Evolutionary conservation across 2,113 vertebrate genomes (phyloP).

Genomic region (Orthonyx spaldingii): DNA sequence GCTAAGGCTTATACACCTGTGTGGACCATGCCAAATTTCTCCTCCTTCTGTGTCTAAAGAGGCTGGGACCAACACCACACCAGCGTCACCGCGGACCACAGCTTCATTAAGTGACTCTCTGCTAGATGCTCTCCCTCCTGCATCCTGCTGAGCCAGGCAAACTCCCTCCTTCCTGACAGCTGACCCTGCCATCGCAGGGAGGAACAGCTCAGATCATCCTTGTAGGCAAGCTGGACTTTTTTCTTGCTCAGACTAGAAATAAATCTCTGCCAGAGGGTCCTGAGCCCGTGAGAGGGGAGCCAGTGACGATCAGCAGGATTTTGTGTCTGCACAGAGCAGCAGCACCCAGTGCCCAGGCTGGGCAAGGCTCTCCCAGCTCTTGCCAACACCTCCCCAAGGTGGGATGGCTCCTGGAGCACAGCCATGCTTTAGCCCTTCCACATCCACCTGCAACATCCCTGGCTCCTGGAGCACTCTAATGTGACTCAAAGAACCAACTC

Average conservation of each 20-base stretch:
- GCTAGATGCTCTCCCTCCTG: neutral
- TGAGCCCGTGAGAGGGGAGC: neutral
- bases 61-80: neutral
- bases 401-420: neutral
- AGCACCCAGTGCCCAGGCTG: neutral
- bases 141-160: neutral
- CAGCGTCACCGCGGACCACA: rapidly evolving
- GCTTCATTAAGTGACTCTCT: neutral
- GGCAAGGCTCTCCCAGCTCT: neutral
- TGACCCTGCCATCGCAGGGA: rapidly evolving
- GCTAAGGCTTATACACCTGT: neutral
- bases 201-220: neutral
- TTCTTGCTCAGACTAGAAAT: neutral
- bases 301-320: neutral
- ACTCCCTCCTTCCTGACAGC: neutral
- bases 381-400: neutral
- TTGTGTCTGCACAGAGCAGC: neutral
- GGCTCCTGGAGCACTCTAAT: rapidly evolving
- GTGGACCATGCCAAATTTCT: neutral
- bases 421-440: neutral
- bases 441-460: neutral
- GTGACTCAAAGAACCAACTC: too few relatives aligned
- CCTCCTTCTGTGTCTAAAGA: neutral
- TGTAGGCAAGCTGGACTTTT: neutral
- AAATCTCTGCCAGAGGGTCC: neutral